Evolutionary conservation across 2,113 vertebrate species (phyloP).

Genomic region (Plotosus lineatus): DNA sequence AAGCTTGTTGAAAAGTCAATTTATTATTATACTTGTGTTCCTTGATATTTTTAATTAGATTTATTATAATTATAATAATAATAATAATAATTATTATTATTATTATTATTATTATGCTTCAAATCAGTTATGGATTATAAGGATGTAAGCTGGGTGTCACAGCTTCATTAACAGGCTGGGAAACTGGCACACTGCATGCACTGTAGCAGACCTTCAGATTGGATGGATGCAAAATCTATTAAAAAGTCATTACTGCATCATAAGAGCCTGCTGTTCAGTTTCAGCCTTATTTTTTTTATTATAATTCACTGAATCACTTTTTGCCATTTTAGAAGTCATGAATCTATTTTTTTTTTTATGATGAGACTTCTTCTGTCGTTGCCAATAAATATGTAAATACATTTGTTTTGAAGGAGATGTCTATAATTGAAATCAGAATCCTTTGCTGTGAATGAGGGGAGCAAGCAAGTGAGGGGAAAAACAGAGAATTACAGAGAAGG

Average conservation of each 20-base stretch:
- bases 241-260: neutral
- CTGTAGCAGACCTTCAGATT: neutral
- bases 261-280: neutral
- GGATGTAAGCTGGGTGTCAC: neutral
- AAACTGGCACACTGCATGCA: neutral
- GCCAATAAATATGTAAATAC: slow-evolving; percentile 7
- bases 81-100: too few species aligned
- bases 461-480: neutral
- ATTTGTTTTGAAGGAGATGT: slow-evolving; percentile 8
- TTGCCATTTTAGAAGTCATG: neutral
- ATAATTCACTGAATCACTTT: neutral
- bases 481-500: neutral
- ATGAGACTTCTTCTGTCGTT: neutral
- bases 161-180: neutral
- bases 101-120: neutral
- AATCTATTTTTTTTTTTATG: neutral
- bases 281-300: neutral
- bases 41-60: neutral
- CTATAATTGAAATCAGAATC: neutral
- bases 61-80: too few species aligned
- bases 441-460: slow-evolving; percentile 47
- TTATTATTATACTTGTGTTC: neutral
- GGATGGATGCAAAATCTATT: neutral
- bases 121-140: neutral
- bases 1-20: neutral